Base-by-base conservation (phyloP, 2,113 vertebrate species). In the Tretioscincus oriximinensis region DNA sequence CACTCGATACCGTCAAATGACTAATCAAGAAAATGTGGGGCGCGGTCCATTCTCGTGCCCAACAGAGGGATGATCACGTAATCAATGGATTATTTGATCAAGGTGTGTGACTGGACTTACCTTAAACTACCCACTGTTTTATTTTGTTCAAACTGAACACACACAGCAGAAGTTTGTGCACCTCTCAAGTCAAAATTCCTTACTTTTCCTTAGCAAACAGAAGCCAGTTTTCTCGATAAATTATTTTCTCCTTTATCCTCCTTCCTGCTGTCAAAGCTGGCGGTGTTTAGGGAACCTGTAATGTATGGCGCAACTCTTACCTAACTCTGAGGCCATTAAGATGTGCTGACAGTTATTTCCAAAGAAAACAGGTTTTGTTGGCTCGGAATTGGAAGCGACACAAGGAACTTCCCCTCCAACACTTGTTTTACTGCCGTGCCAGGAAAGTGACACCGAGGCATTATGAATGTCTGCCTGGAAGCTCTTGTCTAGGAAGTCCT, bases 381-480 rank as follows among this genome's bases (percentile, higher is more conserved):
- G 2, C 79, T 78, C 49, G 73, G 77, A 77, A 41, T 9, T 65
- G 61, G n/a, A 4, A n/a, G 1, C 51, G 72, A 26, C 54, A 67
- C 0, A 64, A 26, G 41, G 22, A 26, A 21, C 64, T 7, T 29
- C 3, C 2, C 54, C 21, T 64, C 28, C 51, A 54, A 29, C 1
- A 2, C 9, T 9, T 14, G 9, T 60, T 80, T n/a, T 61, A 16
- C 35, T 83, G 6, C 9, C 45, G 26, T 74, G 60, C 41, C 78
- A 78, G 73, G 54, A 6, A 77, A 86, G 58, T 35, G 18, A 29
- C 28, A n/a, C 0, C 67, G 68, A 60, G 68, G 82, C 1, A 9
- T 7, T 73, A 81, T 65, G 63, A 89, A 61, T 12, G 35, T 28
- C 82, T 79, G 11, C 24, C 61, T 82, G 71, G 29, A 81, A 80